Percentiles rank a stretch among this genome's conserved stretches.
Evolutionary conservation across 2,113 vertebrate genomes (phyloP).

Genomic region (Mirza zaza): DNA sequence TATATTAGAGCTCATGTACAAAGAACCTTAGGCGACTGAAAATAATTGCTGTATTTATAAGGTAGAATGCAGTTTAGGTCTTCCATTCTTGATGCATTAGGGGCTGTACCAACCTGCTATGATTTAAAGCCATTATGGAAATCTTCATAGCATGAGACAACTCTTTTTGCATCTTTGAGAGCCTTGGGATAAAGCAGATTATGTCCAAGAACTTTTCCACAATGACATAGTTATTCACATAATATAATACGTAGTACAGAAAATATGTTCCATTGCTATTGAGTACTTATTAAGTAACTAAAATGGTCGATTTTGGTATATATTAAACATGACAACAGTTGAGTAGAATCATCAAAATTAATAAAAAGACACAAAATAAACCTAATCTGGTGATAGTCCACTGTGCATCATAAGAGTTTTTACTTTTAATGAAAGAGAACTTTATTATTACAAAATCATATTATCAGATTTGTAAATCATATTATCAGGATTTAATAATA

Average conservation of each 20-base stretch:
- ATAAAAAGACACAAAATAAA: conserved; percentile 3
- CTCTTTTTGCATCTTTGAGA: conserved; percentile 47
- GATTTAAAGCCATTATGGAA: conserved; percentile 63
- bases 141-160: conserved; percentile 42
- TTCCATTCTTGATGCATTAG: not conserved
- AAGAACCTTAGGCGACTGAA: not conserved
- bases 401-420: not conserved
- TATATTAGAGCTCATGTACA: not conserved
- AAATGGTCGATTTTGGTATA: not conserved
- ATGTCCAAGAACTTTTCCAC: not conserved
- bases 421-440: not conserved
- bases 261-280: conserved; percentile 24
- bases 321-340: not conserved
- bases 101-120: not conserved
- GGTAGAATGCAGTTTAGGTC: not conserved
- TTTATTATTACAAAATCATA: not conserved
- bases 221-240: not conserved
- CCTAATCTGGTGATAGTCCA: not conserved
- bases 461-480: not conserved
- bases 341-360: not conserved
- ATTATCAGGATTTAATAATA: not conserved
- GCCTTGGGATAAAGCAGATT: not conserved
- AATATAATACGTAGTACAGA: not conserved
- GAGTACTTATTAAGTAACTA: not conserved
- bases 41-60: conserved; percentile 41